Evolutionary conservation across 1,140 invertebrate species (phyloP).

Genomic region (Drosophila equinoxialis): DNA sequence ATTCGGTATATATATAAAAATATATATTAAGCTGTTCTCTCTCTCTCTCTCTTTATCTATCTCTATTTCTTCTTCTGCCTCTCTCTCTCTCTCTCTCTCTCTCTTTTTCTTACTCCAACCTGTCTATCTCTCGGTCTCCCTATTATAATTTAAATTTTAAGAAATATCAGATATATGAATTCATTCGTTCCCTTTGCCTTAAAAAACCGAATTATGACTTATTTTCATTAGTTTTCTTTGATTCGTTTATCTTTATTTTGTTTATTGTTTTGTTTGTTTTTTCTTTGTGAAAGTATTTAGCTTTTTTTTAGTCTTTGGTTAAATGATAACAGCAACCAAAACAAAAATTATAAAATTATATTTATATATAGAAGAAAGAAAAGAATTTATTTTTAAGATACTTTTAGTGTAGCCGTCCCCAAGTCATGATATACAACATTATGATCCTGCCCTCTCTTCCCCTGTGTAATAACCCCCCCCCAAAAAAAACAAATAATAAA

Average conservation of each 20-base stretch:
- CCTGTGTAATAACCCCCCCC: background rate
- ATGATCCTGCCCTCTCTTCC: background rate
- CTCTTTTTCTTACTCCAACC: constrained; percentile 33
- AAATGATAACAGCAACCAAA: constrained; percentile 57
- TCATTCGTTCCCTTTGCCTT: constrained; percentile 36
- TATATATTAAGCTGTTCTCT: constrained; percentile 22
- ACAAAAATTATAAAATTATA: constrained; percentile 18
- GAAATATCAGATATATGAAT: background rate
- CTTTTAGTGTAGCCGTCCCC: background rate
- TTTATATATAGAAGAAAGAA: background rate
- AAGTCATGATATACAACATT: background rate
- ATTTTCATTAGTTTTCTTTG: constrained; percentile 18
- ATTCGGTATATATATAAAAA: constrained; percentile 30
- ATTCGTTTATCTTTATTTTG: constrained; percentile 29
- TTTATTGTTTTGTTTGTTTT: constrained; percentile 37
- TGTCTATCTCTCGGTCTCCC: constrained; percentile 26
- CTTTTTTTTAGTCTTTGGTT: constrained; percentile 9
- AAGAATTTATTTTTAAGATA: constrained; percentile 14
- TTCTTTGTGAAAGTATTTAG: constrained; percentile 42
- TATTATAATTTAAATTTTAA: background rate
- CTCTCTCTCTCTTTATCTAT: constrained; percentile 23
- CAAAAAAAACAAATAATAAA: too few relatives aligned
- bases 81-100: constrained; percentile 42
- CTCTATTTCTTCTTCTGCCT: constrained; percentile 28
- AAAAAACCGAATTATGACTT: constrained; percentile 14